phyloP scores from a whole-genome alignment of 2,888 invertebrate genomes.

The Pollenia amentaria region DNA sequence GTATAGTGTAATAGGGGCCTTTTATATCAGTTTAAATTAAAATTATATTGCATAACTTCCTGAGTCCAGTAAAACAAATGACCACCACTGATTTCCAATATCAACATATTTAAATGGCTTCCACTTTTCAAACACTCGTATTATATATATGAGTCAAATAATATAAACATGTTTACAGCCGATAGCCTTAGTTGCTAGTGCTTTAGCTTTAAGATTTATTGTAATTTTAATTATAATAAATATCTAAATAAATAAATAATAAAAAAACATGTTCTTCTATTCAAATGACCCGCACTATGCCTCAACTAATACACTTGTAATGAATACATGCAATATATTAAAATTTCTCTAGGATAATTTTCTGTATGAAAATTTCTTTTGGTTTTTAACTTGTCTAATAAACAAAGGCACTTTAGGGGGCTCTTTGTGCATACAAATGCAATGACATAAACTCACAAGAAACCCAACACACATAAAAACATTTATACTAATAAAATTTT shows the following conservation, averaged over 20 bases:
- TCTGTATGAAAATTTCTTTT: conserved; percentile 38
- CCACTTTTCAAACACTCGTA: neutral
- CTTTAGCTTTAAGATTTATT: too few relatives aligned
- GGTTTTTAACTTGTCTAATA: conserved; percentile 71
- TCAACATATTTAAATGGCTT: too few relatives aligned
- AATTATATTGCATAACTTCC: too few relatives aligned
- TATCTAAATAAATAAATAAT: too few relatives aligned
- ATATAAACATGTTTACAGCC: neutral
- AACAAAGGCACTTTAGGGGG: conserved; percentile 66
- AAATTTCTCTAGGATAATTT: conserved; percentile 53
- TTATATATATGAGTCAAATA: neutral
- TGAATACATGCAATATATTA: conserved; percentile 43
- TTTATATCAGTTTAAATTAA: too few relatives aligned
- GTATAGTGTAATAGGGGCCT: too few relatives aligned
- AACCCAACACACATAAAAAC: conserved; percentile 18
- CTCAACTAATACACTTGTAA: neutral
- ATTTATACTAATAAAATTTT: conserved; percentile 11
- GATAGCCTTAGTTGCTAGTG: too few relatives aligned
- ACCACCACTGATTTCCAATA: too few relatives aligned
- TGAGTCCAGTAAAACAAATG: too few relatives aligned
- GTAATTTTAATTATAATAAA: too few relatives aligned
- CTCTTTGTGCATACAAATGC: conserved; percentile 37
- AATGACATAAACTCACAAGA: conserved; percentile 13
- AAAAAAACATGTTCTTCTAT: neutral
- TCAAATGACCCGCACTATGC: neutral